Evolutionary conservation across 2,797 vertebrate genomes (phyloP).

Genomic region (Myiotriccus ornatus): DNA sequence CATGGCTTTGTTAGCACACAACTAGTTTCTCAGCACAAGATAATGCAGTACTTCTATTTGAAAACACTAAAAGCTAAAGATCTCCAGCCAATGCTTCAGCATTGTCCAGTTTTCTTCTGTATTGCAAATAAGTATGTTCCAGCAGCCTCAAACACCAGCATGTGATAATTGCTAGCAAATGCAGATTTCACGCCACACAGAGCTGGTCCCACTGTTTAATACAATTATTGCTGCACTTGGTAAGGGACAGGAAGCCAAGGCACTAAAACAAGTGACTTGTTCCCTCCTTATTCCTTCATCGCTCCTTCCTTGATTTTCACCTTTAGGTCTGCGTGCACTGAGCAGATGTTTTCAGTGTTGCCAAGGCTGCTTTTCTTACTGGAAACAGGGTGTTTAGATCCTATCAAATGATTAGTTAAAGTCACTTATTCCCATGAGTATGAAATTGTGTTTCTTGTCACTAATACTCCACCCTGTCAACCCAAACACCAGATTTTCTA

Average conservation of each 20-base stretch:
- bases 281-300: neutral
- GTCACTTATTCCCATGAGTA: neutral
- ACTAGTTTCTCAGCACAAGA: neutral
- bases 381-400: neutral
- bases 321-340: neutral
- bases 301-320: neutral
- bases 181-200: neutral
- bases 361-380: neutral
- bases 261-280: neutral
- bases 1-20: neutral
- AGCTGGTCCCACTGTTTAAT: neutral
- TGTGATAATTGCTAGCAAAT: neutral
- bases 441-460: neutral
- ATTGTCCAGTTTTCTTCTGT: neutral
- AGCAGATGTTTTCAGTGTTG: neutral
- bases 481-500: neutral
- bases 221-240: neutral
- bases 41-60: neutral
- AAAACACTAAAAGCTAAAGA: neutral
- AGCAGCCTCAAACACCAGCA: neutral
- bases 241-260: neutral
- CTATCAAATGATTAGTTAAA: neutral
- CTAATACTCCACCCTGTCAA: neutral
- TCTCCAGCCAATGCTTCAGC: neutral
- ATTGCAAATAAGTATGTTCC: neutral